Conservation (phyloP, 2,797 vertebrate genomes). For the Sylvia borin region DNA sequence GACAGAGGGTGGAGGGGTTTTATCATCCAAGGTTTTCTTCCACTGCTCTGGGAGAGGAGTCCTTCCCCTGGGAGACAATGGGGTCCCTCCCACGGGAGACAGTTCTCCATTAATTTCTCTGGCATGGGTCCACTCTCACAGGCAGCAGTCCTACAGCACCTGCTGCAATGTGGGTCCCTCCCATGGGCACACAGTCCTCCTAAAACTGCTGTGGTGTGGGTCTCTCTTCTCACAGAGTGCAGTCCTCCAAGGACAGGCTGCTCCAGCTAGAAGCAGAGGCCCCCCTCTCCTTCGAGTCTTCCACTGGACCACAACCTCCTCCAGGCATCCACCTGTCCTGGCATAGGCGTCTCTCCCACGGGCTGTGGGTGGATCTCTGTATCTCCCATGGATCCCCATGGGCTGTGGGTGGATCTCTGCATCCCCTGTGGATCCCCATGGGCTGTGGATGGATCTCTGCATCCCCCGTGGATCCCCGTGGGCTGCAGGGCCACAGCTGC, state of each 20-base stretch:
- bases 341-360: too few species aligned
- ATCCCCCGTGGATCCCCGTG: not conserved
- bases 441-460: not conserved
- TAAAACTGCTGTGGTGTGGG: too few species aligned
- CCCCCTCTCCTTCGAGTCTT: too few species aligned
- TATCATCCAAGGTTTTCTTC: rapidly evolving
- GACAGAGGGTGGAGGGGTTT: not conserved
- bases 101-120: not conserved
- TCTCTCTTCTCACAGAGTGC: too few species aligned
- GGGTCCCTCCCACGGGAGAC: not conserved
- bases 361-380: not conserved
- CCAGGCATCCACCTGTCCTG: too few species aligned
- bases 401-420: too few species aligned
- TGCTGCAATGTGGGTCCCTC: not conserved
- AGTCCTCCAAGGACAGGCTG: too few species aligned
- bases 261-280: too few species aligned
- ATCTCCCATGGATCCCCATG: too few species aligned
- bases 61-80: rapidly evolving
- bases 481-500: not conserved
- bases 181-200: too few species aligned
- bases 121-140: rapidly evolving
- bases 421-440: not conserved
- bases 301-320: too few species aligned
- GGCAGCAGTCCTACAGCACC: not conserved
- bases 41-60: not conserved